Conservation (phyloP, 2,113 vertebrate genomes). For the Lates calcarifer region DNA sequence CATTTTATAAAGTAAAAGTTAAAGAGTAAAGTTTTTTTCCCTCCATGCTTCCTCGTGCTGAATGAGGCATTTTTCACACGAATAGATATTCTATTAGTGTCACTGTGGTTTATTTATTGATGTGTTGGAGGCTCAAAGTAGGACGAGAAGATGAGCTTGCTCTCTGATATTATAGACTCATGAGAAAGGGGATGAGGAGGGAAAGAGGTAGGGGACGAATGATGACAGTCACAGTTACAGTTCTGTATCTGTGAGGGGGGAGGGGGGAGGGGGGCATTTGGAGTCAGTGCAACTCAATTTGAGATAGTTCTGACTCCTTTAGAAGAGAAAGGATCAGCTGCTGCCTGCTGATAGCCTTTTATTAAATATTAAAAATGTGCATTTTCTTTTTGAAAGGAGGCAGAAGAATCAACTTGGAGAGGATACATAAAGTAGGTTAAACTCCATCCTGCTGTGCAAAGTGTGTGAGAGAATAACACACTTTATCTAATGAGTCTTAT, state of each 20-base stretch:
- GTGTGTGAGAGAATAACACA: background rate
- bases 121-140: conserved; percentile 74
- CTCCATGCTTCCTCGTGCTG: conserved; percentile 57
- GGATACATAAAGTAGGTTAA: conserved; percentile 28
- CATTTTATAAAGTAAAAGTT: conserved; percentile 54
- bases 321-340: background rate
- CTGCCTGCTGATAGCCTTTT: background rate
- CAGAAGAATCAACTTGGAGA: background rate
- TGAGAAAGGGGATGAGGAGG: conserved; percentile 43
- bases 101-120: conserved; percentile 78
- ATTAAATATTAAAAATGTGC: conserved; percentile 1
- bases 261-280: background rate
- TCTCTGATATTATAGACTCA: conserved; percentile 61
- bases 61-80: conserved; percentile 72
- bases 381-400: background rate
- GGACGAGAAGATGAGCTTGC: conserved; percentile 69
- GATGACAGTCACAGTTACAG: conserved; percentile 37
- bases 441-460: conserved; percentile 31
- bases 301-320: background rate
- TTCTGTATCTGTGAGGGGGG: conserved; percentile 1
- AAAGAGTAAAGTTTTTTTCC: conserved; percentile 31
- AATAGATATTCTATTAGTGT: conserved; percentile 72
- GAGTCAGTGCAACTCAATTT: background rate
- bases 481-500: background rate
- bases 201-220: conserved; percentile 22